Conservation (phyloP, 1,140 invertebrate genomes). For the Drosophila lacertosa region DNA sequence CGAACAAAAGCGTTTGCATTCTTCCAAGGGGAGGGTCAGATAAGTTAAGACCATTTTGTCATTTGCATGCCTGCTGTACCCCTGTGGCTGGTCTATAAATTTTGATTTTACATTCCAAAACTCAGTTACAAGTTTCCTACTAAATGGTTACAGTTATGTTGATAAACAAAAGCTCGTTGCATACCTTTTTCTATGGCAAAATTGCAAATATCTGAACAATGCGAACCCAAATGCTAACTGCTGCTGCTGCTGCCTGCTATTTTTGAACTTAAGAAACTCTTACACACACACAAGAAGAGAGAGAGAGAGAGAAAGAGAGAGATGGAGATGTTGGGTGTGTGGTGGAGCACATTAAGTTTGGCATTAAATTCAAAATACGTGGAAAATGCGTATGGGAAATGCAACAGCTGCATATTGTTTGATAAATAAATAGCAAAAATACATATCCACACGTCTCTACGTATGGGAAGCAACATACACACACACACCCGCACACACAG, state of each 20-base stretch:
- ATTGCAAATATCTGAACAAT: conserved; percentile 49
- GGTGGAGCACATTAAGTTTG: conserved; percentile 48
- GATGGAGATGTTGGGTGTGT: not conserved
- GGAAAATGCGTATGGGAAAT: conserved; percentile 65
- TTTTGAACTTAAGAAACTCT: conserved; percentile 43
- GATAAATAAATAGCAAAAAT: conserved; percentile 67
- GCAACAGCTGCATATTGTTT: conserved; percentile 70
- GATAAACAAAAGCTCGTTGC: conserved; percentile 39
- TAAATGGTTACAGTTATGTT: conserved; percentile 29
- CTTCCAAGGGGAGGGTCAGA: conserved; percentile 2
- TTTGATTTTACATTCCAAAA: conserved; percentile 35
- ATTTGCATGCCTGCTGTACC: conserved; percentile 1
- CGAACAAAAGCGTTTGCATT: conserved; percentile 15
- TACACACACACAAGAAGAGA: not conserved
- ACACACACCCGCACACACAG: conserved; percentile 10
- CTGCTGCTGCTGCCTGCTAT: conserved; percentile 27
- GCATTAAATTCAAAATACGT: conserved; percentile 56
- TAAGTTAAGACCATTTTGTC: conserved; percentile 7
- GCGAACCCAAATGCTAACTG: conserved; percentile 26
- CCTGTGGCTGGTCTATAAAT: conserved; percentile 42
- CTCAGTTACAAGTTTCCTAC: conserved; percentile 10
- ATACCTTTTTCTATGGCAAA: conserved; percentile 21
- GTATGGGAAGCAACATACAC: not conserved
- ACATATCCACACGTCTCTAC: conserved; percentile 23
- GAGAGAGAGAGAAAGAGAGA: not conserved